phyloP scores from a whole-genome alignment of 1,140 invertebrate genomes.

The Brachionus rubens region DNA sequence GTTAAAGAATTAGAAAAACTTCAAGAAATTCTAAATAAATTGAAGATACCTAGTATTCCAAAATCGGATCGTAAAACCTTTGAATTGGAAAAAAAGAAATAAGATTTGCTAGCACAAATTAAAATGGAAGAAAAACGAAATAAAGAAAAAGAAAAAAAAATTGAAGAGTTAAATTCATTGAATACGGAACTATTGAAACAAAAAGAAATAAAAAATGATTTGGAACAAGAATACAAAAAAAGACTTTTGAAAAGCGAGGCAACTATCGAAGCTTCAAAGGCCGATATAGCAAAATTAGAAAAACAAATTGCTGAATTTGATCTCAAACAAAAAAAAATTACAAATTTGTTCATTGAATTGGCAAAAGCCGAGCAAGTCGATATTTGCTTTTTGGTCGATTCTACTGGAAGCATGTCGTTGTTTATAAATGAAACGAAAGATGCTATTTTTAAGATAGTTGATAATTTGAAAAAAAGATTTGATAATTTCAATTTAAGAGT shows the following conservation, averaged over 20 bases:
- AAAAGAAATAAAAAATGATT: neutral
- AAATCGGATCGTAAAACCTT: neutral
- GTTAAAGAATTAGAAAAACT: too few species aligned
- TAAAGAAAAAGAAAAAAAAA: neutral
- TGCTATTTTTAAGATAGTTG: neutral
- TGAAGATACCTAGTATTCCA: neutral
- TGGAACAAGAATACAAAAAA: neutral
- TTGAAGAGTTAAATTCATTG: neutral
- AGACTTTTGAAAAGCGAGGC: neutral
- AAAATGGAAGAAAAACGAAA: neutral
- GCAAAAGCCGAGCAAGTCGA: slow-evolving; percentile 14
- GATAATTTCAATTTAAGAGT: neutral
- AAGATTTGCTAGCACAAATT: neutral
- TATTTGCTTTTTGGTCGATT: slow-evolving; percentile 19
- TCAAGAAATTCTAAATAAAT: neutral
- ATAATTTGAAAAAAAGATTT: neutral
- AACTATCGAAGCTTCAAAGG: neutral
- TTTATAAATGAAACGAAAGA: neutral
- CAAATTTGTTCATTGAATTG: neutral
- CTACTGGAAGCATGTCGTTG: neutral
- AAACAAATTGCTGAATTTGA: neutral
- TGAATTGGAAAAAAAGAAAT: neutral
- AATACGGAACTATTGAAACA: neutral
- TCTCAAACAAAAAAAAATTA: neutral
- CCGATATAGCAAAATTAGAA: neutral